Evolutionary conservation across 2,888 invertebrate species (phyloP).

Genomic region (Clivina fossor): DNA sequence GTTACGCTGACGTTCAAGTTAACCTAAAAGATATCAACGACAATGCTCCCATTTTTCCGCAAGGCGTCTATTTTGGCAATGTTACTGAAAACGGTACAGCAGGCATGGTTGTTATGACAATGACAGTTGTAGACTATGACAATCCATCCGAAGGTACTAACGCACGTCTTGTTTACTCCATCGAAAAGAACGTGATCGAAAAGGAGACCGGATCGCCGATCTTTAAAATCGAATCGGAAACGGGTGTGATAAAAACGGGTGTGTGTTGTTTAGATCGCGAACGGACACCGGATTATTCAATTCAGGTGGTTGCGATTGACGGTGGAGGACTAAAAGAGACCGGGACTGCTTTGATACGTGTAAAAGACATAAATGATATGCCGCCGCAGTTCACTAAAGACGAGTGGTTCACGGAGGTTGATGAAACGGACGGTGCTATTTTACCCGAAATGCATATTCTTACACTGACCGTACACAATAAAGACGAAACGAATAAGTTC

Average conservation of each 20-base stretch:
- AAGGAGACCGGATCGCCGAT: constrained; percentile 95
- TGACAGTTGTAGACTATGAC: constrained; percentile 97
- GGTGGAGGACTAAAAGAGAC: constrained; percentile 94
- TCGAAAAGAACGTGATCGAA: constrained; percentile 95
- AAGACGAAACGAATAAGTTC: constrained; percentile 95
- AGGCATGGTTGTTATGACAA: constrained; percentile 98
- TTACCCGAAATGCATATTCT: constrained; percentile 92
- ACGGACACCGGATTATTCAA: constrained; percentile 95
- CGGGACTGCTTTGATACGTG: constrained; percentile 91
- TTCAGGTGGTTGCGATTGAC: constrained; percentile 95
- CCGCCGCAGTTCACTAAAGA: constrained; percentile 95
- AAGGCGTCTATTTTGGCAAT: constrained; percentile 91
- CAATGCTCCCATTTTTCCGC: constrained; percentile 96
- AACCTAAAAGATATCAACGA: constrained; percentile 97
- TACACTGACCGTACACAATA: constrained; percentile 93
- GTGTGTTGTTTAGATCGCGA: constrained; percentile 95
- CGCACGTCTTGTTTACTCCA: constrained; percentile 91
- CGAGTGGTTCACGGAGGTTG: constrained; percentile 94
- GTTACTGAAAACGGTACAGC: constrained; percentile 96
- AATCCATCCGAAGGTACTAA: constrained; percentile 95
- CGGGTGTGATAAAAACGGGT: constrained; percentile 94
- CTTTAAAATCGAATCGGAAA: constrained; percentile 94
- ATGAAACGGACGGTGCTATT: constrained; percentile 90
- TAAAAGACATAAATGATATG: constrained; percentile 98
- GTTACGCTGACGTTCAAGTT: constrained; percentile 96